These are phyloP conservation scores for Ischnura elegans DNA, from an alignment of 2,888 invertebrate genomes.

Conservation along the genomic window DNA sequence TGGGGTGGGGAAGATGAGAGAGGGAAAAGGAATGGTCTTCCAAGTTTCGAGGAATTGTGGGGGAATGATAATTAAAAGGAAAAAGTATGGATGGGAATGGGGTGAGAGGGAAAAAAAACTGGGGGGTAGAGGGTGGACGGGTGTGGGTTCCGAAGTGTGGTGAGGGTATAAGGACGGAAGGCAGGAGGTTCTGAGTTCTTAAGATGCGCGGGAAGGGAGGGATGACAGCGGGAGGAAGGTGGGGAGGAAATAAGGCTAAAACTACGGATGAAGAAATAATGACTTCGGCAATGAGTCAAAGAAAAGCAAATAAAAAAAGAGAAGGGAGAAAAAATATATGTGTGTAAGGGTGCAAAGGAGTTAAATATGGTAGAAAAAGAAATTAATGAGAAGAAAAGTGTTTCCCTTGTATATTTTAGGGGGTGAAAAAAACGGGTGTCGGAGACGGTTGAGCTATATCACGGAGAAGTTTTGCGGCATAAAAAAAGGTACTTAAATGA, in stretches of 20 bases:
- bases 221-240: neutral
- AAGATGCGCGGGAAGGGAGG: neutral
- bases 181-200: neutral
- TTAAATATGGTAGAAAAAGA: slow-evolving; percentile 65
- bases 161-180: neutral
- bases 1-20: neutral
- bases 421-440: neutral
- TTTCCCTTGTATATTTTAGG: neutral
- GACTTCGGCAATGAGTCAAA: slow-evolving; percentile 64
- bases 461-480: slow-evolving; percentile 5
- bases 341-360: slow-evolving; percentile 43
- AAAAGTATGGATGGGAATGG: neutral
- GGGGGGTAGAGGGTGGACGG: neutral
- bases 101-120: neutral
- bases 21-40: slow-evolving; percentile 36
- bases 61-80: slow-evolving; percentile 66
- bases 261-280: slow-evolving; percentile 65
- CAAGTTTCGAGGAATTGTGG: slow-evolving; percentile 47
- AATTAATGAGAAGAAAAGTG: slow-evolving; percentile 64
- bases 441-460: neutral
- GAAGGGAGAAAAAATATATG: neutral
- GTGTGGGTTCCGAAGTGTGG: neutral
- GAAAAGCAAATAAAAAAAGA: slow-evolving; percentile 40
- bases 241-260: slow-evolving; percentile 40
- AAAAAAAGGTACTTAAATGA: slow-evolving; percentile 44